Conservation (phyloP, 2,888 invertebrate genomes). For the Folsomia manolachei region DNA sequence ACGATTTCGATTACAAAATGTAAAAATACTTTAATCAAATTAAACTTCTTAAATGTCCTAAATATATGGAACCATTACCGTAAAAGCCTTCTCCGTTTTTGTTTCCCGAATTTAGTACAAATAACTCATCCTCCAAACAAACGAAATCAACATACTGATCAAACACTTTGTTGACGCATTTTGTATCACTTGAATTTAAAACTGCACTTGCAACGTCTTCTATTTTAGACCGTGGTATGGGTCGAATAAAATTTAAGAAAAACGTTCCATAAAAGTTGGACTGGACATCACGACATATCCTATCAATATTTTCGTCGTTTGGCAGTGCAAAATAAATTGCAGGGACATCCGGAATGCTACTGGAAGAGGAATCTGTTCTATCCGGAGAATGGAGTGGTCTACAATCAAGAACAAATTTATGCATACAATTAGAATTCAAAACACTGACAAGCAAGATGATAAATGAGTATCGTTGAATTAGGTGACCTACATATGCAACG, state of each 20-base stretch:
- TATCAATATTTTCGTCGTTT: constrained; percentile 89
- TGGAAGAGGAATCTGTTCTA: constrained; percentile 24
- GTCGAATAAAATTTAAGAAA: constrained; percentile 94
- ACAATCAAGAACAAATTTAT: constrained; percentile 35
- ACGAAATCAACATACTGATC: constrained; percentile 99
- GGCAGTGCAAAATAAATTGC: constrained; percentile 97
- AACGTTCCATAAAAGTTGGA: constrained; percentile 84
- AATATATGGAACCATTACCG: constrained; percentile 61
- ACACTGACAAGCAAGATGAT: constrained; percentile 10
- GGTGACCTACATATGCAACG: constrained; percentile 84
- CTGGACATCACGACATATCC: constrained; percentile 81
- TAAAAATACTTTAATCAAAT: neutral
- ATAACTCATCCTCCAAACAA: constrained; percentile 95
- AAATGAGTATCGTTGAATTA: constrained; percentile 22
- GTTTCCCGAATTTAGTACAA: constrained; percentile 66
- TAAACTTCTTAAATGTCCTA: constrained; percentile 10
- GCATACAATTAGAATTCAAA: neutral
- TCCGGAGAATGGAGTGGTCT: constrained; percentile 73
- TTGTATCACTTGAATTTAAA: constrained; percentile 83
- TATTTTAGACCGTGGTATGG: constrained; percentile 86
- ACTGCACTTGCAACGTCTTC: constrained; percentile 94
- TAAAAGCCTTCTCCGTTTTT: constrained; percentile 71
- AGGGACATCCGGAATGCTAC: constrained; percentile 93
- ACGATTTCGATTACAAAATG: constrained; percentile 10
- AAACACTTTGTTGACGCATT: constrained; percentile 89